Base-by-base conservation (phyloP, 2,113 vertebrate genomes). In the Nicator chloris region DNA sequence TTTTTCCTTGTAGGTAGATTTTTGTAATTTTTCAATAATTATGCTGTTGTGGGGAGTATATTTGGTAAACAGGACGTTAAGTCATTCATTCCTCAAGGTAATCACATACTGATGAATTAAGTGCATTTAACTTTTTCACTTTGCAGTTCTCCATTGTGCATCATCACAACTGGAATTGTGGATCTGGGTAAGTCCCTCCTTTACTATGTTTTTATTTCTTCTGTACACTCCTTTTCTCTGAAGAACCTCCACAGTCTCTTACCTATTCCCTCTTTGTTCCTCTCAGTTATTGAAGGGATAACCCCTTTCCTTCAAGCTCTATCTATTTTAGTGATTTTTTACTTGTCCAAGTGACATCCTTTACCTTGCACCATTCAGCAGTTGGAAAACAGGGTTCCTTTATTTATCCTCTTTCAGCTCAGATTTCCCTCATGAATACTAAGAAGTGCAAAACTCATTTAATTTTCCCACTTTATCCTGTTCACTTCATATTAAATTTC, bases 381-480 rank as follows among this genome's bases (percentile, higher is more conserved):
- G 13, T 0, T 70, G 40, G 57, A 86, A 92, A 85, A 85, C 31
- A 56, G 15, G 11, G 6, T 64, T 93, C 31, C 57, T 86, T 92
- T 94, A 93, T 91, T 96, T 94, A 60, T 86, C 61, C 33, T 59
- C 37, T 80, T 84, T 82, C 84, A 83, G 69, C 57, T 82, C 50
- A 39, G 22, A 90, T 97, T 96, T 95, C 83, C 82, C 88, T 73
- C 61, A 79, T 7, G 47, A 90, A 90, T 81, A 77, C 44, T 56
- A 50, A 61, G 49, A 75, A 89, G 51, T 88, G 33, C 63, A 91
- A 91, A 96, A 95, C 90, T 90, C 85, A 92, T 94, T 95, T 93
- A 92, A 88, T 96, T 96, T 82, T 80, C 71, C 69, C 72, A 70
- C 82, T 92, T 47, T 88, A 96, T 93, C 81, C 69, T 82, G 39